Evolutionary conservation across 2,888 invertebrate genomes (phyloP), one percentile per base, ranked within the genome.

Genomic region (Drosophila differens): DNA sequence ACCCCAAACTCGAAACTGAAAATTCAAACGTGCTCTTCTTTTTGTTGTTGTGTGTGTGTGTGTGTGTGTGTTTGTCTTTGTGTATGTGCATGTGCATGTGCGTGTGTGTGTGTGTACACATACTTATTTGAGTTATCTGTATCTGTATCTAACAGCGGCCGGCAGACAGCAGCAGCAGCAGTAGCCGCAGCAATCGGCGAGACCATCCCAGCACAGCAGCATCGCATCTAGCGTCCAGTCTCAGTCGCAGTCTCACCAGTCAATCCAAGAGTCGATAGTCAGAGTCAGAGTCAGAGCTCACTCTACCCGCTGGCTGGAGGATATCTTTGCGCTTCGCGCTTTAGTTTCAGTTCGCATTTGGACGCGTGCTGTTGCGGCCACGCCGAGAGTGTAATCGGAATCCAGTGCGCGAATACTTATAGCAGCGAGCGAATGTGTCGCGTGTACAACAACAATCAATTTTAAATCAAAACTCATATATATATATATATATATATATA

Each of bases 291-390:
- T 68, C 57, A 77, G 82, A 69, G 84, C 82, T 74, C 88, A 80
- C 80, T 74, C 83, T 80, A 64, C 66, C 79, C 79, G 66, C 83
- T 74, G 74, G 77, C 83, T 81, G 80, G 88, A 85, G 85, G 85
- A 85, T 85, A 89, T 89, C 85, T 85, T 89, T 77, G 80, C 82
- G 79, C 82, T 68, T 68, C 89, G 74, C 74, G 72, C 71, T 85
- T 90, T 75, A 82, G 85, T 85, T 85, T 87, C 84, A 90, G 89
- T 87, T 87, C 80, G 84, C 81, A 83, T 89, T 86, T 88, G 84
- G 82, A 86, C 90, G 90, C 86, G 89, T 89, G 83, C 87, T 79
- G 81, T 67, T 88, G 79, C 86, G 83, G 76, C 84, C 79, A 88
- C 83, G 89, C 68, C 83, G 78, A 88, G 70, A 74, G 84, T 81